These are phyloP conservation scores for Onychorhynchus coronatus DNA, from an alignment of 2,113 vertebrate species.

Conservation along the genomic window DNA sequence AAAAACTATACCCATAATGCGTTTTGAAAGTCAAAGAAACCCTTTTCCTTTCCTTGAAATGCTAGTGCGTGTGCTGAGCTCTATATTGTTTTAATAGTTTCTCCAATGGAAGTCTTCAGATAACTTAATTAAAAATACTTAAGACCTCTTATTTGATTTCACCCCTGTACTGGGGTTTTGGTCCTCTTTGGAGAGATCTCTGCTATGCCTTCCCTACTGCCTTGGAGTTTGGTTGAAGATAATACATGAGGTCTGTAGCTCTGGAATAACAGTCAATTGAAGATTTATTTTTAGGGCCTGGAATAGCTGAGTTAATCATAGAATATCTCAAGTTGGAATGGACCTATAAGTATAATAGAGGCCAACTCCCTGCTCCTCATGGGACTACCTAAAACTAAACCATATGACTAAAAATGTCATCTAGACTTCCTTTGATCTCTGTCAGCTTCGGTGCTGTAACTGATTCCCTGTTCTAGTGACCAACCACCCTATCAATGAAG, in stretches of 20 bases:
- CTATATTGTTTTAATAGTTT: not conserved
- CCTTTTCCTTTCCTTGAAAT: not conserved
- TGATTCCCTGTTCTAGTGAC: not conserved
- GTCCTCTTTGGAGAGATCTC: not conserved
- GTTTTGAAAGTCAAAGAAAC: not conserved
- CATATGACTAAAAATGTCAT: fast-evolving
- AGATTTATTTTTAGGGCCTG: not conserved
- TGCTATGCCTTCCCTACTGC: not conserved
- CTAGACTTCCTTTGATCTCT: not conserved
- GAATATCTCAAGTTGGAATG: not conserved
- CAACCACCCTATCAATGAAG: not conserved
- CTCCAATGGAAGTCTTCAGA: not conserved
- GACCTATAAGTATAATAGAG: not conserved
- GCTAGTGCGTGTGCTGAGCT: not conserved
- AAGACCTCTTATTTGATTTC: not conserved
- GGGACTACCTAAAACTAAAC: not conserved
- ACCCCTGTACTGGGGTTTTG: not conserved
- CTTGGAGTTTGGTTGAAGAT: not conserved
- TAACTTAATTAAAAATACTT: not conserved
- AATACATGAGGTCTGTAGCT: not conserved
- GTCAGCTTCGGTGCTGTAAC: not conserved
- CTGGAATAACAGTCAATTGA: not conserved
- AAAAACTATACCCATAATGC: not conserved
- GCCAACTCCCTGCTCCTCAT: not conserved
- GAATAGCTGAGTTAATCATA: not conserved